Base-by-base conservation (phyloP, 37 sponge, comb jelly and placozoan genomes). In the Oopsacas minuta region DNA sequence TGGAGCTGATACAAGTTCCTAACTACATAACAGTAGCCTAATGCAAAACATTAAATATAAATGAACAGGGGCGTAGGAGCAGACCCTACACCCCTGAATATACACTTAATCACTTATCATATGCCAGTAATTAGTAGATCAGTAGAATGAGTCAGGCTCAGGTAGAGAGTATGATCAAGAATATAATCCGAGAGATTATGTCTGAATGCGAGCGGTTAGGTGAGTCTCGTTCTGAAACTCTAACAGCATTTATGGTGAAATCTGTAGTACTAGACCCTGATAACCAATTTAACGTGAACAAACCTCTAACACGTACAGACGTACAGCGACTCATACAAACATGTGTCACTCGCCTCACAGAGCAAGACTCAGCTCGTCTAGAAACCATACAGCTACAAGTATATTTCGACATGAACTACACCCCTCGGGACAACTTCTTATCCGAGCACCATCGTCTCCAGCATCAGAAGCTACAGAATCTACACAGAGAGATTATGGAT, bases 351-450 rank as follows among this genome's bases (percentile, higher is more conserved):
- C 87, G 85, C 35, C 84, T 99, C 46, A 75, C 92, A 69, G 91
- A 92, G 38, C 38, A 46, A 1, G 53, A 46, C 39, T 94, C 94
- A 22, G 94, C 99, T 36, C 84, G 93, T 5, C 86, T 99, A 83
- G 99, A 99, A 83, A 99, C 96, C 15, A 86, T 93, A 34, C 95
- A 95, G 83, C 92, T 99, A 91, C 99, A 99, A 61, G 96, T 99
- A 36, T 92, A 99, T 61, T 99, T 99, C 86, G 99, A 96, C 82
- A 99, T 95, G 96, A 95, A 99, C 85, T 99, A 99, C 86, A 91
- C 94, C 0, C 82, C 87, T n/a, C 94, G 92, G 89, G 84, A 95
- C 91, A 81, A 95, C 52, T 99, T 95, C 83, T 86, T 99, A 0
- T 75, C 91, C 38, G 96, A 99, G 84, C 99, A 99, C 84, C 89